phyloP scores from a whole-genome alignment of 2,797 vertebrate species.

The Pipistrellus nathusii region DNA sequence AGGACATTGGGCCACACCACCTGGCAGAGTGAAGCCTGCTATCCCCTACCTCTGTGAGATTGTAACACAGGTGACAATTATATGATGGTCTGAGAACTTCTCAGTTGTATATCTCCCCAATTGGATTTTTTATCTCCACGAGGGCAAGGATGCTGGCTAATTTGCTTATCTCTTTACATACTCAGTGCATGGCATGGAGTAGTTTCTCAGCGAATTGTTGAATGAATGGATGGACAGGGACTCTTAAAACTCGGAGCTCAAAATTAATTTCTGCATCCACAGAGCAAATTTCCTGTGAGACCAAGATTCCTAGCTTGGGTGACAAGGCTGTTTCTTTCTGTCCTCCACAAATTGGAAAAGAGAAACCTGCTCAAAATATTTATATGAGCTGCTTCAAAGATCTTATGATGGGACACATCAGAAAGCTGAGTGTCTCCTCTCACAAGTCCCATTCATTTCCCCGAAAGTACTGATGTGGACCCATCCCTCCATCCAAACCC shows the following conservation, averaged over 20 bases:
- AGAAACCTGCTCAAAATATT: neutral
- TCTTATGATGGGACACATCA: neutral
- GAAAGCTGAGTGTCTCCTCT: neutral
- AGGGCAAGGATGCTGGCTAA: neutral
- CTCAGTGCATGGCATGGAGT: rapidly evolving
- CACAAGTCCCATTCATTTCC: neutral
- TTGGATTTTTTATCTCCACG: neutral
- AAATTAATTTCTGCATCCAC: neutral
- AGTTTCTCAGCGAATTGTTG: neutral
- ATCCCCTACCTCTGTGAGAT: neutral
- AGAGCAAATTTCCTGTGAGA: neutral
- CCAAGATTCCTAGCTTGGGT: neutral
- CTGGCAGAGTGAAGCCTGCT: neutral
- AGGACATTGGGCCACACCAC: rapidly evolving
- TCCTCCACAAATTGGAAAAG: conserved; percentile 11
- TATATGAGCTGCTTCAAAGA: neutral
- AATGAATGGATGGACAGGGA: neutral
- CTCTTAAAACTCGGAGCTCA: conserved; percentile 12
- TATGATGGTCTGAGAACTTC: neutral
- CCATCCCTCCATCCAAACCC: neutral
- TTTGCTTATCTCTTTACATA: neutral
- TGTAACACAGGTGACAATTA: neutral
- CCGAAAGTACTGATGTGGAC: neutral
- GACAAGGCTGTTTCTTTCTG: neutral
- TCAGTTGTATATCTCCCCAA: neutral